Evolutionary conservation across 2,113 vertebrate genomes (phyloP).

Genomic region (Rhizomys pruinosus): DNA sequence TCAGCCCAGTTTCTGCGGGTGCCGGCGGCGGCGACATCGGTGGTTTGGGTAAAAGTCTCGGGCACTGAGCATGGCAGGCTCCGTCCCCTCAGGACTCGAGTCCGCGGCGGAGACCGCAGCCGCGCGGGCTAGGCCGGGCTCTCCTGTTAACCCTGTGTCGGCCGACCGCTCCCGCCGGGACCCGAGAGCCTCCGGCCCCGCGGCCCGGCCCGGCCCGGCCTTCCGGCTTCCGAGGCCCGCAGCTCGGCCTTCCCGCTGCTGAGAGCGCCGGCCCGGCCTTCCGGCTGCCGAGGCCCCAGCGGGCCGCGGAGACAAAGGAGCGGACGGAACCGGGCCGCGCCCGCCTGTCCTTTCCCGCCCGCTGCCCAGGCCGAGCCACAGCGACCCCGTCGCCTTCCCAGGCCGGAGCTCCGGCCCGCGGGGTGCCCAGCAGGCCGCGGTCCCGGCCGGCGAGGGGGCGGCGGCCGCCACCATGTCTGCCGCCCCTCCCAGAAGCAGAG

Average conservation of each 20-base stretch:
- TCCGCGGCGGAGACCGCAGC: neutral
- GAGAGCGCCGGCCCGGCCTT: neutral
- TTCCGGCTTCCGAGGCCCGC: neutral
- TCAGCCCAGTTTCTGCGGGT: constrained; percentile 1
- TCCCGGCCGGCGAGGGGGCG: constrained; percentile 69
- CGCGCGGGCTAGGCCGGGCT: neutral
- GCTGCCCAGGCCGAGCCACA: neutral
- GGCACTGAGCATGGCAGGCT: neutral
- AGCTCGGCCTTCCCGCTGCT: neutral
- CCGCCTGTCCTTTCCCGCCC: neutral
- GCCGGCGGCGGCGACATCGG: neutral
- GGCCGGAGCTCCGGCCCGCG: neutral
- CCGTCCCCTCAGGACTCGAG: neutral
- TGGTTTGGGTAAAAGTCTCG: neutral
- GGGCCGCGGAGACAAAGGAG: constrained; percentile 30
- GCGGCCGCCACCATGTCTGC: constrained; percentile 79
- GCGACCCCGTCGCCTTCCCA: neutral
- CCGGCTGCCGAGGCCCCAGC: neutral
- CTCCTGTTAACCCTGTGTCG: neutral
- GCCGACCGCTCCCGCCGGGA: neutral
- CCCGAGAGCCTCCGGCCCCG: neutral
- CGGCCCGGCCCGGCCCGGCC: neutral
- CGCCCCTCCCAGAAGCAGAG: constrained; percentile 75
- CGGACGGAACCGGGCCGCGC: neutral
- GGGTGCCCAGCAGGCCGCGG: constrained; percentile 1